Base-by-base conservation (phyloP, 2,113 vertebrate species). In the Oriolus oriolus region DNA sequence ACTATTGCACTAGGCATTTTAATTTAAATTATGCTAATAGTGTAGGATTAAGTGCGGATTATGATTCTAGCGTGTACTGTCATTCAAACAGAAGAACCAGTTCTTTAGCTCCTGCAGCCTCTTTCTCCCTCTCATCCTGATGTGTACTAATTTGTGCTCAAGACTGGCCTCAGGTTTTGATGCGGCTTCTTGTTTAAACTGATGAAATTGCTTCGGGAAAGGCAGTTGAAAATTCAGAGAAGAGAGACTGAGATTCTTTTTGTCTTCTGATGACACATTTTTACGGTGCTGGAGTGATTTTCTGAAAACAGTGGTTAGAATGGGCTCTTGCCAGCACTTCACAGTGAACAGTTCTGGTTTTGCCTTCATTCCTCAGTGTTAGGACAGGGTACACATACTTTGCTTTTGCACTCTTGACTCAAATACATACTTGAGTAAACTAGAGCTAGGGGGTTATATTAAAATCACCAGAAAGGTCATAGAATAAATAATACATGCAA, bases 1-100 rank as follows among this genome's bases (percentile, higher is more conserved):
- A 86, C 92, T 77, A 22, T 81, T 93, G 80, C 90, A 87, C 79
- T 86, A 81, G 52, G 85, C 92, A 89, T 96, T 96, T 96, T 90
- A 92, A 96, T 97, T 96, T 93, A 94, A 94, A 87, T 96, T 93
- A 92, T 96, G 95, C 73, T 93, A 93, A 94, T 93, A 81, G 49
- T 42, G 37, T 59, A 93, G 95, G 95, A 97, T 97, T 96, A 96
- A 93, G 68, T 52, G 53, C 1, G 42, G 96, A 92, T 96, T 96
- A 95, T 89, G 93, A 96, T 84, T 94, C 90, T 78, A 84, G 64
- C 80, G 35, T 90, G 91, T 96, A 60, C 76, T 90, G 60, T 66
- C 79, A 75, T 84, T 68, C 60, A 92, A 90, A 68, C 47, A 80
- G 86, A 84, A 84, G 83, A 90, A 84, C 31, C 57, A n/a, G 64